Conservation (phyloP, 2,888 invertebrate species). For the Margaritifera margaritifera region DNA sequence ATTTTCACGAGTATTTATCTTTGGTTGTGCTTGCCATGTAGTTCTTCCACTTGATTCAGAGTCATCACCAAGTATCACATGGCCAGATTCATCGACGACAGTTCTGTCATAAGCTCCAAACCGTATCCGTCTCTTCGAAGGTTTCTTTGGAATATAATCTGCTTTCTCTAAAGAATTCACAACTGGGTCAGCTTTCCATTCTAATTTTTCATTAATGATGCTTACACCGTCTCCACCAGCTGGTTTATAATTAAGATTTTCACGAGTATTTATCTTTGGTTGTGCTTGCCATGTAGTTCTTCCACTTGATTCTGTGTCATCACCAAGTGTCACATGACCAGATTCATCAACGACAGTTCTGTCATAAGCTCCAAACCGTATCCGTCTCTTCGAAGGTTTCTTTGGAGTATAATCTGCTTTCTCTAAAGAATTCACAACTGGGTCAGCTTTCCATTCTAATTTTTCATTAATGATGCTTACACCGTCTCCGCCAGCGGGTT, state of each 20-base stretch:
- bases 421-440: conserved; percentile 54
- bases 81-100: too few relatives aligned
- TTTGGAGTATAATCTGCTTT: conserved; percentile 47
- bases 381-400: too few relatives aligned
- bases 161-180: conserved; percentile 59
- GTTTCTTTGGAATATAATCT: conserved; percentile 47
- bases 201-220: conserved; percentile 34
- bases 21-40: conserved; percentile 26
- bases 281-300: conserved; percentile 78
- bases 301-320: conserved; percentile 36
- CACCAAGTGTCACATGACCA: too few relatives aligned
- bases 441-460: conserved; percentile 30
- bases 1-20: conserved; percentile 55
- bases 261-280: conserved; percentile 86
- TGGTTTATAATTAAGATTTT: conserved; percentile 28
- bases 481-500: conserved; percentile 78
- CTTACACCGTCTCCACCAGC: conserved; percentile 38
- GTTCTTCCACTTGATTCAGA: background rate
- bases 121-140: conserved; percentile 36
- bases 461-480: conserved; percentile 32
- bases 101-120: too few relatives aligned
- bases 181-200: conserved; percentile 51
- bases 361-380: too few relatives aligned
- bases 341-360: too few relatives aligned
- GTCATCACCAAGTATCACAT: too few relatives aligned